Base-by-base conservation (phyloP, 2,797 vertebrate species). In the Octomys mimax region DNA sequence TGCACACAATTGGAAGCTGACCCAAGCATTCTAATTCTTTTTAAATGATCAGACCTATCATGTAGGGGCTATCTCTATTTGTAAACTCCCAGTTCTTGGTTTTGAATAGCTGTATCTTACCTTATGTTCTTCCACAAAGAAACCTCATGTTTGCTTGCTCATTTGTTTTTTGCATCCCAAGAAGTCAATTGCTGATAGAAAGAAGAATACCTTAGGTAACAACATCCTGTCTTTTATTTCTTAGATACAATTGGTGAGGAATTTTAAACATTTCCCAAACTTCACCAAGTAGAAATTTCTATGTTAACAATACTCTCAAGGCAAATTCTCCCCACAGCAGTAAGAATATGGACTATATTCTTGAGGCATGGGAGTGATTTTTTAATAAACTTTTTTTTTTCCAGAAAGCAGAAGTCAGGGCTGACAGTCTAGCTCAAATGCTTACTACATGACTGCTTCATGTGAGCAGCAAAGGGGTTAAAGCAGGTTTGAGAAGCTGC, bases 221-320 rank as follows among this genome's bases (percentile, higher is more conserved):
- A 19, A 46, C 62, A 39, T 28, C 70, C 39, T 57, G 18, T 33
- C 75, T 87, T 87, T 92, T 92, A 92, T 79, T 90, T 31, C 33
- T 90, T 54, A 84, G 19, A 73, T 26, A 78, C 24, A 59, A 78
- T 16, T 85, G 31, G 42, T 42, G 73, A 87, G 81, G 59, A 73
- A 14, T 73, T 87, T 28, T 73, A 94, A 73, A n/a, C 79, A 81
- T 89, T 89, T 84, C 6, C 33, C 59, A 89, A 42, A 57, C 10
- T 61, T 61, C 5, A 84, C 42, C 52, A 82, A 54, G 22, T 49
- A 91, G 68, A 91, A 91, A 70, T 78, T 82, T 46, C 54, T 84
- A 22, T 87, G 52, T 52, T 78, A 42, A 91, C 26, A 64, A 75
- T 75, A 42, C 91, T 70, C 82, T 91, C 61, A 78, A 81, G 89